Percentiles rank a stretch among this genome's conserved stretches.
phyloP scores from a whole-genome alignment of 2,113 vertebrate species.

The Danio rerio region GRCz12tu NC_133192.1:25442001-25442500 shows the following conservation, averaged over 20 bases:
- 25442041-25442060: too few species aligned
- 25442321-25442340: neutral
- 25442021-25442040: too few species aligned
- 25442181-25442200: too few species aligned
- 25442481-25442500: neutral
- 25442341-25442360: neutral
- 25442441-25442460: neutral
- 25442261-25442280: too few species aligned
- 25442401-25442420: neutral
- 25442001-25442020: too few species aligned
- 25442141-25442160: too few species aligned
- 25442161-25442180: too few species aligned
- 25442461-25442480: neutral
- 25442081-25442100: too few species aligned
- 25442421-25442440: neutral
- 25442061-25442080: too few species aligned
- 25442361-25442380: neutral
- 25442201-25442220: too few species aligned
- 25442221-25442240: neutral
- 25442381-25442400: neutral
- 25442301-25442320: neutral
- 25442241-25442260: neutral
- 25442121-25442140: too few species aligned
- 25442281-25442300: neutral
- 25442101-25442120: too few species aligned